Evolutionary conservation across 2,797 vertebrate genomes (phyloP).

Genomic region (Acestrorhynchus altus): DNA sequence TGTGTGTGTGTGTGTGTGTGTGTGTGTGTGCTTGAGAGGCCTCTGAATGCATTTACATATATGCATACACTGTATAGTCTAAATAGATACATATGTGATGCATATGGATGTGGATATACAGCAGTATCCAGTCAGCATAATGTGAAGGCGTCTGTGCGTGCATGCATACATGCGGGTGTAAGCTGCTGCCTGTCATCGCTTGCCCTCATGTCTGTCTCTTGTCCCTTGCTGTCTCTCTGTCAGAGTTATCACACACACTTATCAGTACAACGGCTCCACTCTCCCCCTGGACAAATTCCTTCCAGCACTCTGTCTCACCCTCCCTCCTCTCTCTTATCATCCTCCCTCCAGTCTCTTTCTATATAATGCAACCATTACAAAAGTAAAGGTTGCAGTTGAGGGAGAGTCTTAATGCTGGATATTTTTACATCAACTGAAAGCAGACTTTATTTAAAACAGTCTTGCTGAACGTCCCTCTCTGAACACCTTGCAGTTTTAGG

Average conservation of each 20-base stretch:
- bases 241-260: constrained; percentile 56
- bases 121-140: background rate
- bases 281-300: constrained; percentile 47
- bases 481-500: background rate
- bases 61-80: background rate
- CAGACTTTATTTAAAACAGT: background rate
- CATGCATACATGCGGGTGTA: constrained; percentile 27
- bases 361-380: constrained; percentile 3
- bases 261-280: constrained; percentile 54
- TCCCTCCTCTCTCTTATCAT: constrained; percentile 15
- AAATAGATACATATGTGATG: background rate
- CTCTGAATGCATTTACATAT: background rate
- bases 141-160: constrained; percentile 16
- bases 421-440: background rate
- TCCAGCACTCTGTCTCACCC: constrained; percentile 9
- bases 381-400: background rate
- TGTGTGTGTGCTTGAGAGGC: background rate
- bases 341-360: constrained; percentile 24
- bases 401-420: background rate
- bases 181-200: constrained; percentile 47
- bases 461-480: background rate
- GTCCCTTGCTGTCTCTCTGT: constrained; percentile 51
- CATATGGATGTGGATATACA: constrained; percentile 3
- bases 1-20: background rate
- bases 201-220: constrained; percentile 53